phyloP scores from a whole-genome alignment of 1,140 invertebrate species.

The Hermetia illucens region DNA sequence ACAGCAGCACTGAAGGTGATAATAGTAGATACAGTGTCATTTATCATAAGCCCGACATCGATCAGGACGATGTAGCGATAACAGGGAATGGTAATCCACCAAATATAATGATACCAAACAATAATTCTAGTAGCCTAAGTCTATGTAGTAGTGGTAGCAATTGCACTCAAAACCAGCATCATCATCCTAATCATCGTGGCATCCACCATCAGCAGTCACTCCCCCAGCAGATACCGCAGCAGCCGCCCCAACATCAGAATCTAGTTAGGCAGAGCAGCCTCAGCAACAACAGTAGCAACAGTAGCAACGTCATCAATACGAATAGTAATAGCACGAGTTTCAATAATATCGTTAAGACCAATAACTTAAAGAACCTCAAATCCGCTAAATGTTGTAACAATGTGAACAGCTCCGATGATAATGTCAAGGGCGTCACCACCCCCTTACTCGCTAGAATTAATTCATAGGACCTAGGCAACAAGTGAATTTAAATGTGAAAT shows the following conservation, averaged over 20 bases:
- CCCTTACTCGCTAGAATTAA: slow-evolving; percentile 26
- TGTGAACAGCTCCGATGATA: too few relatives aligned
- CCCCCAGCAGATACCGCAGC: too few relatives aligned
- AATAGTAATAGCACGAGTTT: slow-evolving; percentile 9
- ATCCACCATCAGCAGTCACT: too few relatives aligned
- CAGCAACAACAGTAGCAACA: slow-evolving; percentile 7
- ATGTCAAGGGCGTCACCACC: slow-evolving; percentile 14
- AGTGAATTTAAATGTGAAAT: too few relatives aligned
- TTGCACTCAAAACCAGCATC: too few relatives aligned
- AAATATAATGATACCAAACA: slow-evolving; percentile 5
- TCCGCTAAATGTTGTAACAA: slow-evolving; percentile 6
- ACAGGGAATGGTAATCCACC: not conserved
- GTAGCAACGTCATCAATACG: slow-evolving; percentile 3
- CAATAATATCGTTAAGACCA: slow-evolving; percentile 9
- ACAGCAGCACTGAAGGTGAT: not conserved
- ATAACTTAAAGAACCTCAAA: slow-evolving; percentile 15
- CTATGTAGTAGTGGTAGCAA: not conserved
- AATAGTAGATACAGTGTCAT: not conserved
- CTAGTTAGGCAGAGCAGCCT: too few relatives aligned
- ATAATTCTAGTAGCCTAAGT: slow-evolving; percentile 4
- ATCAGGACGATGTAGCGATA: slow-evolving; percentile 8
- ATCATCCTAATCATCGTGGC: too few relatives aligned
- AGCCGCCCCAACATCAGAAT: too few relatives aligned
- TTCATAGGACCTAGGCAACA: too few relatives aligned
- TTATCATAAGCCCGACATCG: not conserved